These are phyloP conservation scores for Gymnobelideus leadbeateri DNA, from an alignment of 2,113 vertebrate species.

Conservation along the genomic window DNA sequence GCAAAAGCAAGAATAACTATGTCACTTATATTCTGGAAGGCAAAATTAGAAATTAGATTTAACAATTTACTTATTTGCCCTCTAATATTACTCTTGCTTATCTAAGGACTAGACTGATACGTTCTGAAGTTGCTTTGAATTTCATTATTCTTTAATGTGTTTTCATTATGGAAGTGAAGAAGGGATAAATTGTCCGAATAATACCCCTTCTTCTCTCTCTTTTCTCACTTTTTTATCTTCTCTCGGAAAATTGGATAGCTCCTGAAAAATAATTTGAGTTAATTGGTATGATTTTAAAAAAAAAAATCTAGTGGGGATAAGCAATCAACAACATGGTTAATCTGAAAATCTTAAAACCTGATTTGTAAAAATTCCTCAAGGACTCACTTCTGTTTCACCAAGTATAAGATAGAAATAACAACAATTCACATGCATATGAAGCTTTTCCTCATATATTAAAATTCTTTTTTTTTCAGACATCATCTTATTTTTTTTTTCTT, in stretches of 20 bases:
- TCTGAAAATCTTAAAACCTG: conserved; percentile 14
- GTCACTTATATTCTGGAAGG: no score
- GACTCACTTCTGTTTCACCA: conserved; percentile 42
- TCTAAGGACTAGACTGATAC: background rate
- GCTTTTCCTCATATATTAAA: conserved; percentile 52
- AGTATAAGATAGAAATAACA: conserved; percentile 44
- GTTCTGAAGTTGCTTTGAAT: background rate
- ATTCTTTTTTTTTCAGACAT: conserved; percentile 30
- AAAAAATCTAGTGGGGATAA: conserved; percentile 3
- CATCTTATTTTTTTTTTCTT: conserved; percentile 44
- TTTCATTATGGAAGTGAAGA: background rate
- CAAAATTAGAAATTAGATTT: background rate
- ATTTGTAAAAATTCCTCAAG: background rate
- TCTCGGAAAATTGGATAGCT: background rate
- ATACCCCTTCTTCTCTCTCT: background rate
- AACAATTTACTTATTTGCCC: background rate
- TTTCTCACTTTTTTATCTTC: background rate
- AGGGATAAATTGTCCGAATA: background rate
- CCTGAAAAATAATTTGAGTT: background rate
- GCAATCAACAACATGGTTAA: background rate
- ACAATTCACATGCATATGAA: conserved; percentile 21
- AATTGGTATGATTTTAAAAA: background rate
- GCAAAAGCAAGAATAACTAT: background rate
- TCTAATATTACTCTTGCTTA: background rate
- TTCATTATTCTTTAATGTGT: background rate